Base-by-base conservation (phyloP, 2,888 invertebrate genomes). In the Loripinus fragilis region DNA sequence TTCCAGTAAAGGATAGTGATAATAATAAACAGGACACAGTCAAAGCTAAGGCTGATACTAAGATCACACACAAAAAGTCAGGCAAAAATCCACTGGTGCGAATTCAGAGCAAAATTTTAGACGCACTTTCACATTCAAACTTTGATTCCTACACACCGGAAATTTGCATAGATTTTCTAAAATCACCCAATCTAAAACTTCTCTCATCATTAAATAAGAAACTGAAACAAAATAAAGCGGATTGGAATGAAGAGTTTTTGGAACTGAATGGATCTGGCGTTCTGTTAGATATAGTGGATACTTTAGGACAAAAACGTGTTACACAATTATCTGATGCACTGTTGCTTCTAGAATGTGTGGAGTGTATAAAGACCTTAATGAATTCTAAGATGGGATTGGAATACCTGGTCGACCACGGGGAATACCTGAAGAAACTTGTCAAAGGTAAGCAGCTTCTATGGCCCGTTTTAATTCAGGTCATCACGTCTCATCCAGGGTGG, bases 311-410 rank as follows among this genome's bases (percentile, higher is more conserved):
- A 30, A 84, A 85, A 72, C 81, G 90, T 17, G 91, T 93, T 1
- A 89, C 87, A 1, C 88, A 91, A 52, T 85, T 93, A 42, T 78
- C 91, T 0, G 93, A 93, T 55, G 93, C 93, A 20, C 71, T 93
- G 76, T 52, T 91, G 42, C 85, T 93, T 25, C 78, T 92, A 64
- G 93, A 93, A 82, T 91, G 92, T 74, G 91, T 93, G 25, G 86
- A 89, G 3, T 93, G 93, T 74, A 86, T 93, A 70, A 90, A 90
- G 76, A 86, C 87, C 5, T 86, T 93, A 28, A 97, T 98, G 97
- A 98, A 98, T 95, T 97, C 97, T 93, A 96, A 97, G 92, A 96
- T 97, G 94, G 98, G 98, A 90, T 95, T 98, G 94, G 97, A 98
- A 95, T 97, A 97, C 94, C 97, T 98, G 93, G 97, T 98, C 88